These are phyloP conservation scores for Anagyrus pseudococci DNA, from an alignment of 2,888 invertebrate genomes.

Conservation along the genomic window DNA sequence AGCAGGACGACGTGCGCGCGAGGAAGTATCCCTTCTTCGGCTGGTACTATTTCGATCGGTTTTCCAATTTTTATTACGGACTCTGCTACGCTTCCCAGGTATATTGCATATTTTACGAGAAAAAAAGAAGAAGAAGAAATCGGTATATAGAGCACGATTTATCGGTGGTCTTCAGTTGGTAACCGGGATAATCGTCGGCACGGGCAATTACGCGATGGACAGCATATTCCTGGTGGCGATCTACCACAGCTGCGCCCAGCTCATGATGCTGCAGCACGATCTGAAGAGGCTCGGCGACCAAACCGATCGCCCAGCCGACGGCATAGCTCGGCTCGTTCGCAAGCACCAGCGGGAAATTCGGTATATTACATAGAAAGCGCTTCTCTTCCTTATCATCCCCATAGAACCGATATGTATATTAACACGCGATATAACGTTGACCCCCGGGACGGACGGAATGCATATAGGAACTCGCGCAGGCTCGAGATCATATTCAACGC, in stretches of 20 bases:
- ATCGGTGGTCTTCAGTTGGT: conserved; percentile 28
- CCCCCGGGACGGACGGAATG: too few species aligned
- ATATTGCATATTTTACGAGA: not conserved
- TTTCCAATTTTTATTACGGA: conserved; percentile 34
- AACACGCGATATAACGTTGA: too few species aligned
- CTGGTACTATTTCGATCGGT: conserved; percentile 40
- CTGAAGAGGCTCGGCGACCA: conserved; percentile 11
- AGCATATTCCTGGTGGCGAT: conserved; percentile 39
- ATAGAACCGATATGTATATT: too few species aligned
- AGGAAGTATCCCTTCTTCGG: conserved; percentile 41
- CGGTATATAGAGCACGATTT: not conserved
- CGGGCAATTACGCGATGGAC: conserved; percentile 38
- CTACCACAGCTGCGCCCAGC: conserved; percentile 37
- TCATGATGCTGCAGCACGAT: conserved; percentile 37
- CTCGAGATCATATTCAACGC: conserved; percentile 45
- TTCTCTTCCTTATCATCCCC: too few species aligned
- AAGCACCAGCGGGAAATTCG: conserved; percentile 30
- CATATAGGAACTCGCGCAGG: conserved; percentile 41
- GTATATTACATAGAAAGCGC: conserved; percentile 18
- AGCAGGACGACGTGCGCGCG: conserved; percentile 18
- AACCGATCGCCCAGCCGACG: not conserved
- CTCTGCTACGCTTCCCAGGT: conserved; percentile 38
- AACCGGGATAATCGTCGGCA: conserved; percentile 35
- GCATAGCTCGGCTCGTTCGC: conserved; percentile 9
- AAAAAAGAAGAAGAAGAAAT: not conserved